These are phyloP conservation scores for Halcyon leucocephala DNA, from an alignment of 2,797 vertebrate species.

Conservation along the genomic window DNA sequence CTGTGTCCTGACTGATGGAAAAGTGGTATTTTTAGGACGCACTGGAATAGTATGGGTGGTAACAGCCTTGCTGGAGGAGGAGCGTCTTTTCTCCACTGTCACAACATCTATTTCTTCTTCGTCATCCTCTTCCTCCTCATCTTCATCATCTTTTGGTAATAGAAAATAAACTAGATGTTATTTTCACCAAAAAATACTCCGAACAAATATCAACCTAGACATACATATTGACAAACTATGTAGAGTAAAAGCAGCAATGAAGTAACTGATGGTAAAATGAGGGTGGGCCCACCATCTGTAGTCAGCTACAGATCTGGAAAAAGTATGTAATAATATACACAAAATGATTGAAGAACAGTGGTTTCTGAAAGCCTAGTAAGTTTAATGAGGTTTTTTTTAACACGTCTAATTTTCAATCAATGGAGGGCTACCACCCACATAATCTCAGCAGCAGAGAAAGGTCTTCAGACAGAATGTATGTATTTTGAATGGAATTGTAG, in stretches of 20 bases:
- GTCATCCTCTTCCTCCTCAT: conserved; percentile 89
- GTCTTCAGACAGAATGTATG: neutral
- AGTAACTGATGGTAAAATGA: neutral
- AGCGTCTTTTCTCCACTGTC: conserved; percentile 94
- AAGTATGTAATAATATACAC: neutral
- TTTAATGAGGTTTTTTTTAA: neutral
- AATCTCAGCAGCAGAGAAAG: neutral
- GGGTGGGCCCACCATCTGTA: neutral
- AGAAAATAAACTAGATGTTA: neutral
- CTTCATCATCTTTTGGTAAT: conserved; percentile 83
- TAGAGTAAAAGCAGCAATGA: neutral
- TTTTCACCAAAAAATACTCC: neutral
- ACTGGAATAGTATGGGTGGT: conserved; percentile 87
- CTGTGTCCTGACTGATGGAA: conserved; percentile 73
- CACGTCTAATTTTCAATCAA: neutral
- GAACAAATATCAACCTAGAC: neutral
- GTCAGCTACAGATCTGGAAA: neutral
- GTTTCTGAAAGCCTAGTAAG: neutral
- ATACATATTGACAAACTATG: neutral
- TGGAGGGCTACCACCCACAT: neutral
- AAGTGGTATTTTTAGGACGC: conserved; percentile 80
- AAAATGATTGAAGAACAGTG: neutral
- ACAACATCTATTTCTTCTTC: conserved; percentile 98
- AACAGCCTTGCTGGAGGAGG: conserved; percentile 80
- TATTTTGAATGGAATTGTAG: neutral